A percentile compares a stretch with the other conserved stretches of the same genome.
Conservation (phyloP, 2,113 vertebrate genomes). For the Neopipo cinnamomea region DNA sequence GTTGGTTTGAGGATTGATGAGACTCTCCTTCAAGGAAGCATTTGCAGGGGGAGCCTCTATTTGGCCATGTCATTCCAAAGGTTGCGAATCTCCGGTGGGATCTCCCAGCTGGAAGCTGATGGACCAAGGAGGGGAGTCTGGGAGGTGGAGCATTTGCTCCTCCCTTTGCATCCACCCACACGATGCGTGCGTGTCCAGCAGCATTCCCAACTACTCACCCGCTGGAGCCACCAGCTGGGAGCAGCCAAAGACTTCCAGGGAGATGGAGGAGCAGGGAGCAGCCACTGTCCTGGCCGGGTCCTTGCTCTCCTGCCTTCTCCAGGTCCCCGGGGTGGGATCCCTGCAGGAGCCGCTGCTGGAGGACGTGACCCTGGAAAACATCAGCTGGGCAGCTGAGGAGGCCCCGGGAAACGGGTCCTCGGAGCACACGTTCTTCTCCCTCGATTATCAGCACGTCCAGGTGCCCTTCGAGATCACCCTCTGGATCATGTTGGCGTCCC, state of each 20-base stretch:
- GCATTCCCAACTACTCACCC: rapidly evolving
- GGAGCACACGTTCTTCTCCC: slow-evolving; percentile 72
- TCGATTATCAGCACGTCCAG: slow-evolving; percentile 82
- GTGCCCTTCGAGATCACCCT: slow-evolving; percentile 83
- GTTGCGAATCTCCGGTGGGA: rapidly evolving
- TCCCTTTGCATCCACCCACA: not conserved
- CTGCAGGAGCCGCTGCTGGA: not conserved
- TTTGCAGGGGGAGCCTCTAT: not conserved
- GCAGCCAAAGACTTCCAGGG: not conserved
- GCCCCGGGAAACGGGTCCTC: not conserved
- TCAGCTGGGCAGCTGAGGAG: not conserved
- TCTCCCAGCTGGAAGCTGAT: not conserved
- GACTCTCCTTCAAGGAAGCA: not conserved
- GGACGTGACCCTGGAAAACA: not conserved
- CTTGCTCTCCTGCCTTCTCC: not conserved
- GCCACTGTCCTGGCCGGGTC: not conserved
- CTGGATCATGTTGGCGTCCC: slow-evolving; percentile 85
- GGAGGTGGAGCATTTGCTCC: not conserved
- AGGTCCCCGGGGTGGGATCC: not conserved
- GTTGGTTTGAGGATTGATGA: rapidly evolving
- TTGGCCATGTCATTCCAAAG: rapidly evolving
- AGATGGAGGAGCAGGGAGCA: not conserved
- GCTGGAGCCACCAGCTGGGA: rapidly evolving
- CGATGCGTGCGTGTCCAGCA: not conserved
- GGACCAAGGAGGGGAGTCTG: not conserved